Base-by-base conservation (phyloP, 2,797 vertebrate species). In the Urophycis tenuis region DNA sequence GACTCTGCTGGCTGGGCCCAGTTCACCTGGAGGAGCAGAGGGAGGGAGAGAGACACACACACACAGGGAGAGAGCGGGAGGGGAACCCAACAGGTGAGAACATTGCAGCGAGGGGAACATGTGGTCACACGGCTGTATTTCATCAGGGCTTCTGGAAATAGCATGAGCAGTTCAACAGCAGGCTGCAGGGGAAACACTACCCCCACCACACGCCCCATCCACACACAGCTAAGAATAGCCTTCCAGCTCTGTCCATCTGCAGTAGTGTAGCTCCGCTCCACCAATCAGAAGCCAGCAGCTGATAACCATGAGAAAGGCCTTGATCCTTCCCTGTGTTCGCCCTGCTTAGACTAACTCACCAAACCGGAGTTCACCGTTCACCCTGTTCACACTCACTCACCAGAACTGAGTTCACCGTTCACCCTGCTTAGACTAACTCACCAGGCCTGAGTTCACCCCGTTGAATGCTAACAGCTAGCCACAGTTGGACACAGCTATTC, bases 1-100 rank as follows among this genome's bases (percentile, higher is more conserved):
- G 84, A 91, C 83, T 90, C 83, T 1, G 96, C 96, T 39, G 96
- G 87, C 84, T 95, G 95, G 79, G 95, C 91, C 92, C 96, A 93
- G 81, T 90, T 91, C 79, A 98, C 92, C 97, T 99, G 83, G 11
- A 74, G 41, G 77, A 73, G 29, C 15, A 53, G 22, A n/a, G 49
- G 8, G 19, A 53, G 49, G 6, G 19, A 53, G 49, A 53, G 14
- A n/a, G 19, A 53, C 49, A 45, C 2, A 45, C 14, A 45, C 2
- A 45, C 14, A 45, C 2, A 49, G 22, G 3, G 5, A n/a, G 49
- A 25, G 49, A 8, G 3, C n/a, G 49, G 22, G 6, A n/a, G 9
- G 7, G 49, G 49, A 53, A 5, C 49, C 5, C 17, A 53, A 45
- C 41, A 45, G 45, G 49, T n/a, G 49, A 60, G 49, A n/a, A 60